Evolutionary conservation across 2,797 vertebrate genomes (phyloP).

Genomic region (Coluber constrictor): DNA sequence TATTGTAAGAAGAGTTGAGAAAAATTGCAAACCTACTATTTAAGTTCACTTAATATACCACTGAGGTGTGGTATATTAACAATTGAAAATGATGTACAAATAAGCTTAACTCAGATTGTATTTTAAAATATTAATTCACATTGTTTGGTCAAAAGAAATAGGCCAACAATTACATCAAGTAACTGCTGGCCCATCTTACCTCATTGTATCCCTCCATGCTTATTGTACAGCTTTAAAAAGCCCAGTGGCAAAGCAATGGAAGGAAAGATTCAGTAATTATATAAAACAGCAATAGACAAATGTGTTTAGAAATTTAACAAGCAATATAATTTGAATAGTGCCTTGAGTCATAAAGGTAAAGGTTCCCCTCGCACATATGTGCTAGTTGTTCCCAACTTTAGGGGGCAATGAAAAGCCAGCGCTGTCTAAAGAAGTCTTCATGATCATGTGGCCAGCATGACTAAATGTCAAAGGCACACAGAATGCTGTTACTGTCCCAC

Average conservation of each 20-base stretch:
- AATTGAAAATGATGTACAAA: slow-evolving; percentile 42
- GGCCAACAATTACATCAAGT: slow-evolving; percentile 32
- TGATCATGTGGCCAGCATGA: too few relatives aligned
- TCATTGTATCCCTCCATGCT: slow-evolving; percentile 32
- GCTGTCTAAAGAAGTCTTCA: too few relatives aligned
- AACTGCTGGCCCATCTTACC: slow-evolving; percentile 43
- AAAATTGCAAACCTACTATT: neutral
- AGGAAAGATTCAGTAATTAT: slow-evolving; percentile 42
- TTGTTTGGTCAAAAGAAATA: slow-evolving; percentile 48
- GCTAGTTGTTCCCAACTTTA: too few relatives aligned
- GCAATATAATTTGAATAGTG: neutral
- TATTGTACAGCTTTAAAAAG: slow-evolving; percentile 41
- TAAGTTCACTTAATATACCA: neutral
- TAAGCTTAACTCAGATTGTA: slow-evolving; percentile 47
- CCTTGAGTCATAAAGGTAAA: slow-evolving; percentile 2
- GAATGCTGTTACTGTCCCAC: too few relatives aligned
- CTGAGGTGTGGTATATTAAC: neutral
- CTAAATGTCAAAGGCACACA: too few relatives aligned
- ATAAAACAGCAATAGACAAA: slow-evolving; percentile 1
- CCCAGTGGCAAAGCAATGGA: slow-evolving; percentile 32
- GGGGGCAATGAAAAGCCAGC: too few relatives aligned
- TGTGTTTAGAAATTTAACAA: slow-evolving; percentile 44
- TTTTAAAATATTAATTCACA: slow-evolving; percentile 54
- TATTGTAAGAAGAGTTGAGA: neutral
- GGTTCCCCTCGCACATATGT: too few relatives aligned